Conservation (phyloP, 23 tunicate species). For the Diplosoma virens region DNA sequence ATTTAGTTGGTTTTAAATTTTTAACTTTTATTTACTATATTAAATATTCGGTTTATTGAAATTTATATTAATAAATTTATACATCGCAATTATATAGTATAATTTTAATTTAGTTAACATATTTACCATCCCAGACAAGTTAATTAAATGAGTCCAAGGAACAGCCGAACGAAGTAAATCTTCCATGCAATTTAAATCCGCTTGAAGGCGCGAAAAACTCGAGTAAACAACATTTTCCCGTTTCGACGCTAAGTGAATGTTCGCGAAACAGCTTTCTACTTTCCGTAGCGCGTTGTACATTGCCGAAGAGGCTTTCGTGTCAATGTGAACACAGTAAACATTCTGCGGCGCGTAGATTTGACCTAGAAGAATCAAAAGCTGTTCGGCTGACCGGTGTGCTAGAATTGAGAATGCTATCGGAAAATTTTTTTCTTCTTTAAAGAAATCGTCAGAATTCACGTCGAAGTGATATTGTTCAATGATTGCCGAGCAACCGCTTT, state of each 20-base stretch:
- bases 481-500: not conserved
- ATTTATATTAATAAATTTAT: too few relatives aligned
- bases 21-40: too few relatives aligned
- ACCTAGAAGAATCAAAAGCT: conserved; percentile 45
- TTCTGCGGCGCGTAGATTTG: conserved; percentile 67
- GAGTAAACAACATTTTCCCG: conserved; percentile 53
- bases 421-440: conserved; percentile 18
- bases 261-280: conserved; percentile 50
- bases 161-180: conserved; percentile 33
- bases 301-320: conserved; percentile 17
- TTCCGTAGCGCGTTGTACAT: not conserved
- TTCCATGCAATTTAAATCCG: conserved; percentile 74
- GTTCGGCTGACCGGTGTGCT: conserved; percentile 35
- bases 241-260: conserved; percentile 38
- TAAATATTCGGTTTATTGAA: too few relatives aligned
- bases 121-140: conserved; percentile 71
- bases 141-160: conserved; percentile 63
- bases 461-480: conserved; percentile 8
- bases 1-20: too few relatives aligned
- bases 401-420: conserved; percentile 65
- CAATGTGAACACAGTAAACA: conserved; percentile 67
- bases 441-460: not conserved
- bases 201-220: conserved; percentile 44
- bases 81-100: too few relatives aligned
- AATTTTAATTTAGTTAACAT: not conserved